Conservation (phyloP, 2,113 vertebrate species). For the Macroglossus sobrinus region DNA sequence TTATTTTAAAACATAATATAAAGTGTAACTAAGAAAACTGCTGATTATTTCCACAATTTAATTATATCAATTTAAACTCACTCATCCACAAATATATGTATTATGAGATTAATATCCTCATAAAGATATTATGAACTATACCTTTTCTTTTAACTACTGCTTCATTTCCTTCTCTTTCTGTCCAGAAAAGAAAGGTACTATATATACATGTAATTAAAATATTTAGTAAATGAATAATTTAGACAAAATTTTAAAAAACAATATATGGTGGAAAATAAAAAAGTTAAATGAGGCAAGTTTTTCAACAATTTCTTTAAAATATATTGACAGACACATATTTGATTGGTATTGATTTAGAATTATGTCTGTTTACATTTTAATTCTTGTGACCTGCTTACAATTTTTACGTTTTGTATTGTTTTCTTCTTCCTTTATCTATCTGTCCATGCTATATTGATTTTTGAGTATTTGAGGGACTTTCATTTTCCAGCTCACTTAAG, state of each 20-base stretch:
- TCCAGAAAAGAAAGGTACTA: background rate
- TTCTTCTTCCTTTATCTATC: slow-evolving; percentile 40
- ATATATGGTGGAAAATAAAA: background rate
- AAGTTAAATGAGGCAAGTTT: background rate
- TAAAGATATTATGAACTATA: background rate
- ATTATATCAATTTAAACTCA: background rate
- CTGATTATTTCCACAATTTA: slow-evolving; percentile 16
- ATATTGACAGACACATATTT: background rate
- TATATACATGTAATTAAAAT: background rate
- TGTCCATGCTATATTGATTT: slow-evolving; percentile 55
- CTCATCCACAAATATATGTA: background rate
- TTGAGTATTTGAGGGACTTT: slow-evolving; percentile 54
- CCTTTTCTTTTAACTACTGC: background rate
- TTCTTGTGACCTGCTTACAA: slow-evolving; percentile 27
- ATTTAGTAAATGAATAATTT: slow-evolving; percentile 4
- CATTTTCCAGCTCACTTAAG: slow-evolving; percentile 73
- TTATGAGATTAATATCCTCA: background rate
- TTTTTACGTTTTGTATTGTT: slow-evolving; percentile 28
- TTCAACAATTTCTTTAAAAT: slow-evolving; percentile 2
- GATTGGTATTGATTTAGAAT: slow-evolving; percentile 1
- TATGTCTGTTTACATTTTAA: slow-evolving; percentile 31
- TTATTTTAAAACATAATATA: background rate
- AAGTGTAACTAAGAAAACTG: background rate
- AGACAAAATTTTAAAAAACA: background rate
- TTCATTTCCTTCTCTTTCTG: slow-evolving; percentile 1